Base-by-base conservation (phyloP, 35 echinoderm and acorn worm species). In the Ophioderma brevispina region DNA sequence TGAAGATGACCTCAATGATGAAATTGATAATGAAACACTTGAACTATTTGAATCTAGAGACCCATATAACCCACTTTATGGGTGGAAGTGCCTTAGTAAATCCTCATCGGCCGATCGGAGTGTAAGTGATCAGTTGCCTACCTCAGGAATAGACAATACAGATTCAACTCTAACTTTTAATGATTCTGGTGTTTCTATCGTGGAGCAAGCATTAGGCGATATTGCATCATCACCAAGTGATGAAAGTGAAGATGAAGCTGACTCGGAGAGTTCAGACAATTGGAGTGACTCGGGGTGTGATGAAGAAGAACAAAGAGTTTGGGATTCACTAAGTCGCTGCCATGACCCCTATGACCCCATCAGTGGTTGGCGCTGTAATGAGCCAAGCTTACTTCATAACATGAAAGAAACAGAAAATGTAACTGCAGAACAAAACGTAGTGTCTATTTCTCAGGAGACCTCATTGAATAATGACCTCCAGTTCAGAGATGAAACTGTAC, bases 241-340 rank as follows among this genome's bases (percentile, higher is more conserved):
- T 70, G 10, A 8, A 70, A 3, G 1, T 15, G n/a, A 1, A 0
- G 41, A 78, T 52, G 92, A 84, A 33, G 55, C 75, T 41, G 92
- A 93, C 38, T 88, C 85, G 0, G 92, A 87, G 13, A 77, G 76
- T 30, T 87, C 86, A 0, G 86, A 89, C 25, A 86, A 84, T 25
- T 63, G 82, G 31, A 76, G 78, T 77, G 85, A 87, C 52, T 80
- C 75, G 35, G 76, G 50, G 0, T 80, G 40, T 17, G 91, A 87
- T 42, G 21, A 11, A 19, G 43, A 91, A 11, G 55, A 31, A 35
- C 82, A 86, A 18, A 43, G 19, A 23, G 35, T 36, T 28, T 33
- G 34, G 64, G 55, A 87, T 42, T 63, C 78, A 36, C 38, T 55
- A 0, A 13, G 43, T 35, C 33, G 21, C 4, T 19, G n/a, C 33